Percentiles rank a stretch among this genome's conserved stretches.
These are phyloP conservation scores for Merluccius polli DNA, from an alignment of 2,797 vertebrate species.

Conservation along the genomic window DNA sequence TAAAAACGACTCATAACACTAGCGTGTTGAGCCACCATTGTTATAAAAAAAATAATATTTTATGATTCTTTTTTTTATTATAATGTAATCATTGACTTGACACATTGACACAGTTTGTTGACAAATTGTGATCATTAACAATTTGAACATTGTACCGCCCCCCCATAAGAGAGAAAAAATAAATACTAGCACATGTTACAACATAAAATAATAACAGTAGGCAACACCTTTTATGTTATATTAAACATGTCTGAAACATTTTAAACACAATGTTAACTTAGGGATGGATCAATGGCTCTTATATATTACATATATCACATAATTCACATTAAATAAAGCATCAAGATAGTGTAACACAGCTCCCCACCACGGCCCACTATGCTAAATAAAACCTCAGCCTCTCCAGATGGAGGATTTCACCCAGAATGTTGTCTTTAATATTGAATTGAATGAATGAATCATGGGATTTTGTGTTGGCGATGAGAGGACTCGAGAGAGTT, in stretches of 20 bases:
- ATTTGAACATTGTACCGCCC: neutral
- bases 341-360: too few relatives aligned
- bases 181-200: neutral
- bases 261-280: neutral
- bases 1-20: too few relatives aligned
- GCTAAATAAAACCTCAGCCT: neutral
- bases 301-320: neutral
- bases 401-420: neutral
- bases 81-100: neutral
- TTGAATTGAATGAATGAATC: too few relatives aligned
- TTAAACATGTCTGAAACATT: neutral
- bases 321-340: neutral
- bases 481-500: too few relatives aligned
- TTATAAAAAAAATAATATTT: too few relatives aligned
- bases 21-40: too few relatives aligned
- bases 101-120: neutral
- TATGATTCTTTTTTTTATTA: too few relatives aligned
- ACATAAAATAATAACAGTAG: neutral
- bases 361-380: neutral
- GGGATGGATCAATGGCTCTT: neutral
- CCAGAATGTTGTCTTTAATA: neutral
- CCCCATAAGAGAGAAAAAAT: neutral
- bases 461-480: too few relatives aligned
- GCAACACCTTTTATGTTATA: neutral
- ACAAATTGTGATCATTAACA: neutral